A percentile compares a stretch with the other conserved stretches of the same genome.
These are phyloP conservation scores for Grus americana DNA, from an alignment of 2,113 vertebrate genomes.

Conservation along the genomic window DNA sequence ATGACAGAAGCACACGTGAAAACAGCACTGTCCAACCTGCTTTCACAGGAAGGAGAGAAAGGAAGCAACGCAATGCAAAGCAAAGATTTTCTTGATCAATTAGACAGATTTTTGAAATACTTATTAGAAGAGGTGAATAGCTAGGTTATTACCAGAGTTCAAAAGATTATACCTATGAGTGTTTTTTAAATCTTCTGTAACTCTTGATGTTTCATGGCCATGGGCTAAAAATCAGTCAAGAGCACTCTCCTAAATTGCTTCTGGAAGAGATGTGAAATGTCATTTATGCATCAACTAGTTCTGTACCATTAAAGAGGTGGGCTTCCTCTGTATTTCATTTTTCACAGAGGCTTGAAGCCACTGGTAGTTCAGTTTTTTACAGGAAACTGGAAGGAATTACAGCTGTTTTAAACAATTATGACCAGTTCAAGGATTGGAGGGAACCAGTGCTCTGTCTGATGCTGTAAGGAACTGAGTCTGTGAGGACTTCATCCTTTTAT, in stretches of 20 bases:
- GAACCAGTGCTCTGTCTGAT: not conserved
- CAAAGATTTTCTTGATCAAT: not conserved
- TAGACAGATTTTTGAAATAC: not conserved
- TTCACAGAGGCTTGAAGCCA: not conserved
- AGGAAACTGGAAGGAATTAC: not conserved
- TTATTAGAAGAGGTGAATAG: not conserved
- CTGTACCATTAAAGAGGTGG: not conserved
- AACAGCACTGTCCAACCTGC: not conserved
- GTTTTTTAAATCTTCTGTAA: not conserved
- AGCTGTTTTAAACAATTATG: not conserved
- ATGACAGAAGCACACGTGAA: not conserved
- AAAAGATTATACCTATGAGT: not conserved
- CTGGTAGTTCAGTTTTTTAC: not conserved
- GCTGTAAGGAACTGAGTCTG: not conserved
- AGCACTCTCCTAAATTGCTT: not conserved
- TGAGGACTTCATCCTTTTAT: not conserved
- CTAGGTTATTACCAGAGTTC: not conserved
- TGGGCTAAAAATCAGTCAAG: not conserved
- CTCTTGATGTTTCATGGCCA: not conserved
- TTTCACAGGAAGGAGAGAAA: not conserved
- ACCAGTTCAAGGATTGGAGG: not conserved
- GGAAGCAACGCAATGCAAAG: not conserved
- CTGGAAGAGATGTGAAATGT: not conserved
- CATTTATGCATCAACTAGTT: not conserved
- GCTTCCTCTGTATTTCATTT: not conserved